Evolutionary conservation across 2,888 invertebrate species (phyloP).

Genomic region (Apeira syringaria): DNA sequence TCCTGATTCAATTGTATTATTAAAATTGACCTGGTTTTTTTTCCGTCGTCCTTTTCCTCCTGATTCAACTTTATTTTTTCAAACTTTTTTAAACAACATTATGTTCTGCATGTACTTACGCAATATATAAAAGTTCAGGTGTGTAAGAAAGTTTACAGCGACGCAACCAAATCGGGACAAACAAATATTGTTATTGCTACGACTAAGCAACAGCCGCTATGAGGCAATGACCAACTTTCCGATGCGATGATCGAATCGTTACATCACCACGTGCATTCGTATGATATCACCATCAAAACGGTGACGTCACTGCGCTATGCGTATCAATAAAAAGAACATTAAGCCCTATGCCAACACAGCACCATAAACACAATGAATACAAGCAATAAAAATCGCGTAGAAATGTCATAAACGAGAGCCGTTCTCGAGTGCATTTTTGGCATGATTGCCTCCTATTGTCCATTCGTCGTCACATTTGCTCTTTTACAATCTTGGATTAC

Average conservation of each 20-base stretch:
- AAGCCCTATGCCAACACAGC: slow-evolving; percentile 42
- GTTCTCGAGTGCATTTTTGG: slow-evolving; percentile 54
- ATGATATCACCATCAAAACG: slow-evolving; percentile 38
- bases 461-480: slow-evolving; percentile 32
- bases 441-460: slow-evolving; percentile 44
- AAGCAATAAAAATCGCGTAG: slow-evolving; percentile 48
- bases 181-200: slow-evolving; percentile 16
- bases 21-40: too few relatives aligned
- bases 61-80: too few relatives aligned
- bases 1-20: too few relatives aligned
- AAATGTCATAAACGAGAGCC: slow-evolving; percentile 40
- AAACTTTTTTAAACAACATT: too few relatives aligned
- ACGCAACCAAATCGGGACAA: slow-evolving; percentile 23
- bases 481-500: slow-evolving; percentile 18
- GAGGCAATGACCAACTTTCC: slow-evolving; percentile 21
- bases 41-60: too few relatives aligned
- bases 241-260: slow-evolving; percentile 50
- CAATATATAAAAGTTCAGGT: slow-evolving; percentile 2
- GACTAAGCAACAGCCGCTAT: slow-evolving; percentile 22
- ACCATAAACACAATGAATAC: slow-evolving; percentile 42
- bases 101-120: slow-evolving; percentile 9
- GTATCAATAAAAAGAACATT: slow-evolving; percentile 38
- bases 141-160: slow-evolving; percentile 5
- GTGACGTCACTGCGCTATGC: slow-evolving; percentile 50
- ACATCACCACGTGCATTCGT: slow-evolving; percentile 51